phyloP scores from a whole-genome alignment of 2,113 vertebrate genomes.

The Serilophus lunatus region DNA sequence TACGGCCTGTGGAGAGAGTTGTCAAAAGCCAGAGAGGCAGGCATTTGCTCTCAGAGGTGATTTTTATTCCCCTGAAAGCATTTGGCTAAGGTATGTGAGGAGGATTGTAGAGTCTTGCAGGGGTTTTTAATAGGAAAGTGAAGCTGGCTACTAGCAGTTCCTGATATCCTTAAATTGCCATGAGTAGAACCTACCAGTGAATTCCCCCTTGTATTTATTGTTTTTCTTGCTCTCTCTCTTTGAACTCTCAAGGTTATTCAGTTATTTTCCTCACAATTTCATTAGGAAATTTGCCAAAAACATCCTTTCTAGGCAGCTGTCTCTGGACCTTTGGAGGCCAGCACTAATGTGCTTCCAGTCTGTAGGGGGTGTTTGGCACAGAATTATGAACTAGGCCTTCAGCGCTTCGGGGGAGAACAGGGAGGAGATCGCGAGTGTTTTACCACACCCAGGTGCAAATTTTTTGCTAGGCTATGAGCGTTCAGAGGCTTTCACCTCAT shows the following conservation, averaged over 20 bases:
- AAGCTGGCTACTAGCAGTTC: neutral
- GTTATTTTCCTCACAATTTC: slow-evolving; percentile 74
- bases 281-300: slow-evolving; percentile 78
- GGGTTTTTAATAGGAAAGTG: neutral
- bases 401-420: neutral
- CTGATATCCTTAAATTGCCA: neutral
- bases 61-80: slow-evolving; percentile 17
- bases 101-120: accelerated
- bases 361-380: slow-evolving; percentile 55
- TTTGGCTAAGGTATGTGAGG: neutral
- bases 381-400: slow-evolving; percentile 49
- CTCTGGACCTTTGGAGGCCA: slow-evolving; percentile 73
- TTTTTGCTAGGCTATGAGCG: neutral
- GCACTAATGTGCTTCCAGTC: slow-evolving; percentile 65
- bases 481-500: slow-evolving; percentile 13
- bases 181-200: slow-evolving; percentile 33
- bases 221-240: slow-evolving; percentile 65
- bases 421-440: neutral
- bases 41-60: neutral
- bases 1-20: neutral
- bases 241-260: slow-evolving; percentile 76
- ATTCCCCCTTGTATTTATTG: slow-evolving; percentile 26
- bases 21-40: neutral
- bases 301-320: slow-evolving; percentile 75
- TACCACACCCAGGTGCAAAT: slow-evolving; percentile 20